Base-by-base conservation (phyloP, 2,888 invertebrate species). In the Phyto melanocephala region DNA sequence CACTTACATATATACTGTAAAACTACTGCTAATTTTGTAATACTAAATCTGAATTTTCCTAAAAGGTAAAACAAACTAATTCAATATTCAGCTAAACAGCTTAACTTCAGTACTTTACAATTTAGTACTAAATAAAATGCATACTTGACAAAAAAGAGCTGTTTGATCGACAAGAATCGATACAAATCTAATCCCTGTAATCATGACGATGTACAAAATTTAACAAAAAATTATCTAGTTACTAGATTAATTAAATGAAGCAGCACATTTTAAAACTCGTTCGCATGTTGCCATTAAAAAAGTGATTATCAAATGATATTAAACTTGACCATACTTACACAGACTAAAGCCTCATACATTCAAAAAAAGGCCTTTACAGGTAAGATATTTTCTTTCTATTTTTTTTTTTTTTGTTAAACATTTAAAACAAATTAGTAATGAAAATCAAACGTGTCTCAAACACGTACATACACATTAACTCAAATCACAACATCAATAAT, bases 301-400 rank as follows among this genome's bases (percentile, higher is more conserved):
- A 52, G 62, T 50, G n/a, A 24, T 28, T 17, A 68, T 54, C 15
- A 60, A 67, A 67, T 62, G 54, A n/a, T 67, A 68, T 63, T 80
- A 75, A 70, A 70, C 68, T 80, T 80, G 80, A 62, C 63, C 74
- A 80, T 50, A 50, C 28, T 60, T 28, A 11, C 47, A 37, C n/a
- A 15, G 24, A 35, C 0, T 60, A 24, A 60, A 6, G 60, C 11
- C 8, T 11, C 10, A 2, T 22, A 7, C 2, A 54, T 45, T 17
- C 8, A 28, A 45, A 28, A 17, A 22, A 72, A 37, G 24, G 50
- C 20, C 10, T 58, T 65, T 28, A 37, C 65, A 58, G 65, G 67
- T 2, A 10, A 17, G 62, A 40, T 28, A 52, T 62, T 62, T 40
- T 8, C 13, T 20, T 54, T 13, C 4, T 17, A 1, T 15, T 45